phyloP scores from a whole-genome alignment of 1,140 invertebrate genomes.

The Anoplolepis gracilipes region DNA sequence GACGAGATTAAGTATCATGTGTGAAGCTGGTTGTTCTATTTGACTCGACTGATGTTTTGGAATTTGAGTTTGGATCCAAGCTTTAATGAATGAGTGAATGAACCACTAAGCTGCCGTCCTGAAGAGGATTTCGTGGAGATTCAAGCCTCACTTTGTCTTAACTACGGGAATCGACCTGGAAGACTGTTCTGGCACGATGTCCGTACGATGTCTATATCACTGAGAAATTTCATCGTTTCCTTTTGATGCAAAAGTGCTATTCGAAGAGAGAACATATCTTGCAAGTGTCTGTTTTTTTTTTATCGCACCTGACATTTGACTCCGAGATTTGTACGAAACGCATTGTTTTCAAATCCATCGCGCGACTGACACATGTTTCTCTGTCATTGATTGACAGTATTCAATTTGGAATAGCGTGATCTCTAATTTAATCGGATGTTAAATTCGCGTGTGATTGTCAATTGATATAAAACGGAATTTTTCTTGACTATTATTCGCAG shows the following conservation, averaged over 20 bases:
- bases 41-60: background rate
- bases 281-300: slow-evolving; percentile 23
- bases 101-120: background rate
- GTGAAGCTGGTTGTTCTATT: background rate
- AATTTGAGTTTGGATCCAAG: background rate
- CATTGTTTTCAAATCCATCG: background rate
- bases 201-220: background rate
- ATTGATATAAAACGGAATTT: slow-evolving; percentile 9
- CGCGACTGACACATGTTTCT: background rate
- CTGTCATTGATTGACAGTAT: background rate
- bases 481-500: background rate
- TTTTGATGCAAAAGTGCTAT: slow-evolving; percentile 1
- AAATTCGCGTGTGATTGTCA: slow-evolving; percentile 26
- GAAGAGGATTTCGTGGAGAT: background rate
- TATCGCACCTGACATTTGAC: background rate
- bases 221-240: background rate
- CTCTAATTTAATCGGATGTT: background rate
- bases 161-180: background rate
- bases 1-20: slow-evolving; percentile 6
- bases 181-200: background rate
- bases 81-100: background rate
- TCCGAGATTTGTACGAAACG: background rate
- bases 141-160: background rate
- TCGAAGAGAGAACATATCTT: background rate
- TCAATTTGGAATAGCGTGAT: background rate